Evolutionary conservation across 2,888 invertebrate genomes (phyloP).

Genomic region (Fragum whitleyi): DNA sequence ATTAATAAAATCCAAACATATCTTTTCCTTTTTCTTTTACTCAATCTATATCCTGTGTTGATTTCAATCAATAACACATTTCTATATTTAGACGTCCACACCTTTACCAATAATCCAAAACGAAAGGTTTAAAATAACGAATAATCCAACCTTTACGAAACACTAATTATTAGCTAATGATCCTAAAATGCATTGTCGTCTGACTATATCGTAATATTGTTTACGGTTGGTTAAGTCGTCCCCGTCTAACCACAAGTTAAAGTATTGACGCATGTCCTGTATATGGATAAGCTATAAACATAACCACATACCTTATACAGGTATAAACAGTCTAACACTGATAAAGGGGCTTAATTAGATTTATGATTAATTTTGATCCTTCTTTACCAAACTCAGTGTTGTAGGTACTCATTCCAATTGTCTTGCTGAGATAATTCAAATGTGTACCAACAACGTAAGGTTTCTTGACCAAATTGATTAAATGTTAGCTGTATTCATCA

Average conservation of each 20-base stretch:
- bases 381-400: too few species aligned
- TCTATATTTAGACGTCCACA: conserved; percentile 16
- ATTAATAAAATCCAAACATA: background rate
- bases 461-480: too few species aligned
- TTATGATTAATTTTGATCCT: too few species aligned
- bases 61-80: conserved; percentile 23
- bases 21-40: background rate
- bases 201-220: background rate
- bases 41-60: conserved; percentile 28
- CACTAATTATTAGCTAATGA: conserved; percentile 1
- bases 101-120: background rate
- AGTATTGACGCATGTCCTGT: conserved; percentile 20
- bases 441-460: too few species aligned
- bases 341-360: too few species aligned
- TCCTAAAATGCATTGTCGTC: background rate
- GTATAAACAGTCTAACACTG: too few species aligned
- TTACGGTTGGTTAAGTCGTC: conserved; percentile 11
- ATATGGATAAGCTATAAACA: conserved; percentile 27
- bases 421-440: too few species aligned
- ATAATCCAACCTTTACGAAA: background rate
- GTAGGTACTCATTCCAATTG: too few species aligned
- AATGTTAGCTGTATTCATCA: too few species aligned
- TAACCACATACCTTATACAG: conserved; percentile 24
- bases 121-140: background rate
- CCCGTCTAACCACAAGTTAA: conserved; percentile 16